Conservation (phyloP, 2,888 invertebrate genomes). For the Netelia melanura region DNA sequence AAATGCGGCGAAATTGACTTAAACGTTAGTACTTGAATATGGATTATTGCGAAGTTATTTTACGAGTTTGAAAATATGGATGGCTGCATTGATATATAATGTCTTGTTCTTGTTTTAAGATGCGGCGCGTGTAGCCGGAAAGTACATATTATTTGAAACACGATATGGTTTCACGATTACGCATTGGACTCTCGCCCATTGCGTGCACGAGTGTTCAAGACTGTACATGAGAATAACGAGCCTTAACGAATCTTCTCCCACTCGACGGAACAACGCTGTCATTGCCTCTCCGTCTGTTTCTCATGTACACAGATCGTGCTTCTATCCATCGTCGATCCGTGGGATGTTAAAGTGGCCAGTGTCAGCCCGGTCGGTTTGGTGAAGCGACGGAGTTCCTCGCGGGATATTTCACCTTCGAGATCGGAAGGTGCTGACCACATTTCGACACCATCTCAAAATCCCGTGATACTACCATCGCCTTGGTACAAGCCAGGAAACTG, state of each 20-base stretch:
- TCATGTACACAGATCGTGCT: slow-evolving; percentile 76
- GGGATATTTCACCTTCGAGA: slow-evolving; percentile 67
- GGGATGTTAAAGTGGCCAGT: slow-evolving; percentile 83
- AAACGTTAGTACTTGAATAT: no score
- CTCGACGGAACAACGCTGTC: slow-evolving; percentile 59
- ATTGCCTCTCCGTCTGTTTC: slow-evolving; percentile 63
- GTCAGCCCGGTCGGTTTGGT: slow-evolving; percentile 80
- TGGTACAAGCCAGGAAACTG: slow-evolving; percentile 80
- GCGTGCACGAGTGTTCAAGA: slow-evolving; percentile 45
- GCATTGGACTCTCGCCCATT: neutral
- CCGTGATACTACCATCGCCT: slow-evolving; percentile 78
- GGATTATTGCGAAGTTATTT: no score
- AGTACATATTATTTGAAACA: neutral
- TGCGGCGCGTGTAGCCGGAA: no score
- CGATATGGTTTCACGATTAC: neutral
- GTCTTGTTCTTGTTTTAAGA: no score
- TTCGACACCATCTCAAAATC: slow-evolving; percentile 62
- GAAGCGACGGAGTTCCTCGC: slow-evolving; percentile 75
- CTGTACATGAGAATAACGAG: slow-evolving; percentile 71
- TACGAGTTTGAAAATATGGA: no score
- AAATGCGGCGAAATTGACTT: no score
- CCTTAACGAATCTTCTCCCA: slow-evolving; percentile 76
- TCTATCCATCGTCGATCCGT: slow-evolving; percentile 83
- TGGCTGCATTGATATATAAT: no score
- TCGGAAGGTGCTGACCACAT: slow-evolving; percentile 48